phyloP scores from a whole-genome alignment of 2,797 vertebrate genomes.

The Microchirus variegatus region DNA sequence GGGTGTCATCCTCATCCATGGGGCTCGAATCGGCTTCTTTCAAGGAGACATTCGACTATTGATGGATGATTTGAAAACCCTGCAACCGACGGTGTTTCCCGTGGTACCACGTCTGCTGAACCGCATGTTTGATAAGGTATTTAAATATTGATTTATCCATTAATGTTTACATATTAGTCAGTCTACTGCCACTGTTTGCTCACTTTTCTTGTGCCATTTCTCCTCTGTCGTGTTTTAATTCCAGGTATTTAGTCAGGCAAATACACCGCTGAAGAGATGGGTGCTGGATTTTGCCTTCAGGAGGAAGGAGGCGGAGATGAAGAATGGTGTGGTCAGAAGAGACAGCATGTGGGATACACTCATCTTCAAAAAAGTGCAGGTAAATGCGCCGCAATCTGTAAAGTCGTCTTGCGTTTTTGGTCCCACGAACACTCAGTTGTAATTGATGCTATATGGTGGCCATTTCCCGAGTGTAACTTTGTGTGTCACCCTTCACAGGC shows the following conservation, averaged over 20 bases:
- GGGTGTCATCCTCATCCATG: constrained; percentile 90
- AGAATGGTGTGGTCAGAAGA: constrained; percentile 88
- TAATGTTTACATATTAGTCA: too few relatives aligned
- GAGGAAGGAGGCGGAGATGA: constrained; percentile 93
- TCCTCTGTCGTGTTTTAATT: not conserved
- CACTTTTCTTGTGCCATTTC: not conserved
- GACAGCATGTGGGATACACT: constrained; percentile 97
- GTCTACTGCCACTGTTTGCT: too few relatives aligned
- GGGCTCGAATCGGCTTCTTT: constrained; percentile 96
- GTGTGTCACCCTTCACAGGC: constrained; percentile 73
- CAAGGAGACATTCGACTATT: constrained; percentile 96
- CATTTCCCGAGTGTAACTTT: too few relatives aligned
- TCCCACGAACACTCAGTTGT: too few relatives aligned
- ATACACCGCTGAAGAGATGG: constrained; percentile 91
- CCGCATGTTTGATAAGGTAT: constrained; percentile 95
- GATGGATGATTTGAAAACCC: constrained; percentile 95
- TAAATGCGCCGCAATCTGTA: constrained; percentile 43
- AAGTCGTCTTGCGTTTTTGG: not conserved
- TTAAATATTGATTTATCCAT: not conserved
- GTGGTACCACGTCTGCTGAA: constrained; percentile 96
- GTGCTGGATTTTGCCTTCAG: constrained; percentile 92
- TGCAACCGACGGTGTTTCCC: constrained; percentile 94
- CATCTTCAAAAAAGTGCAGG: constrained; percentile 97
- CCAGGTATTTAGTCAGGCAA: constrained; percentile 93
- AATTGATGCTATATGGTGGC: too few relatives aligned